Evolutionary conservation across 2,797 vertebrate species (phyloP).

Genomic region (Lagocephalus sceleratus): DNA sequence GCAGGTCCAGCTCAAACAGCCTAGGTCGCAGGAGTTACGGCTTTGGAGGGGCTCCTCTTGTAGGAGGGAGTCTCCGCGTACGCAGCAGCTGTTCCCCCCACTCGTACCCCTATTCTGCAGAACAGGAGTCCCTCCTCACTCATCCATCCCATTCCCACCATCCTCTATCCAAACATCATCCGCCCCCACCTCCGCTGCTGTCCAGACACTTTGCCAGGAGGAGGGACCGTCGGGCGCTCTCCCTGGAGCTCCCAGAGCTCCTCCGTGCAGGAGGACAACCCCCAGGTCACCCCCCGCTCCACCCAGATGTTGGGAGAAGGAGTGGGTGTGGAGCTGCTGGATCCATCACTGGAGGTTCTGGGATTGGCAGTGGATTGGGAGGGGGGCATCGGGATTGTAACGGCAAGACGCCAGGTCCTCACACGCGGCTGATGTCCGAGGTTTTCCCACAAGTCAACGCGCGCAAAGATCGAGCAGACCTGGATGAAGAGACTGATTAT

Average conservation of each 20-base stretch:
- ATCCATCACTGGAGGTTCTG: constrained; percentile 46
- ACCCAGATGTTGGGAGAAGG: constrained; percentile 64
- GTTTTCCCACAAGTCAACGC: constrained; percentile 91
- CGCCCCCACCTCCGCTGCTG: constrained; percentile 40
- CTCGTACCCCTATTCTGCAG: constrained; percentile 70
- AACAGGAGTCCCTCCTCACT: constrained; percentile 89
- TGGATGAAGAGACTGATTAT: constrained; percentile 92
- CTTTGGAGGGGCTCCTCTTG: constrained; percentile 50
- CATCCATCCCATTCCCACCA: constrained; percentile 54
- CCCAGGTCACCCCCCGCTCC: constrained; percentile 15
- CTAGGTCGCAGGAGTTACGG: constrained; percentile 74
- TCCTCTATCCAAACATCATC: constrained; percentile 46
- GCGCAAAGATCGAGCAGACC: constrained; percentile 80
- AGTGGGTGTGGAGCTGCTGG: constrained; percentile 51
- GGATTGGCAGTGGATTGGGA: constrained; percentile 39
- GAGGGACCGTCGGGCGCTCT: constrained; percentile 85
- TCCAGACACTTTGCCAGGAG: constrained; percentile 55
- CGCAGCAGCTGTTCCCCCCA: constrained; percentile 72
- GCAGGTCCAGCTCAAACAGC: constrained; percentile 91
- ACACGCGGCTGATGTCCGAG: constrained; percentile 73
- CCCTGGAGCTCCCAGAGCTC: constrained; percentile 86
- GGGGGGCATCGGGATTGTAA: constrained; percentile 87
- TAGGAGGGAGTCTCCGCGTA: constrained; percentile 74
- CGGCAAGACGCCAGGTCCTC: constrained; percentile 82
- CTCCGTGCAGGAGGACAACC: constrained; percentile 50